These are phyloP conservation scores for Sinotaia quadrata DNA, from an alignment of 2,888 invertebrate genomes.

Conservation along the genomic window DNA sequence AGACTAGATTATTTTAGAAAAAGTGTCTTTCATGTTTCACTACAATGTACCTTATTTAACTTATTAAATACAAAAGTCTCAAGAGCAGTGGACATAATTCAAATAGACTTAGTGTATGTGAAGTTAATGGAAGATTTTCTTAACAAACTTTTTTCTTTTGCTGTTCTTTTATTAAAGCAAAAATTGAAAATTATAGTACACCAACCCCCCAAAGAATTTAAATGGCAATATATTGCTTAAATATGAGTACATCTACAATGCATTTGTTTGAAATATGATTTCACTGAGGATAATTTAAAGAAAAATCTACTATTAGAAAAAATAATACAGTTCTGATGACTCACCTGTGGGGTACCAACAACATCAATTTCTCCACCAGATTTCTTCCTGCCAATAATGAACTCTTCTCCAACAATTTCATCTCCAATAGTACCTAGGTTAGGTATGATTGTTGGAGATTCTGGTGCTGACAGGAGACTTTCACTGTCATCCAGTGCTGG, in stretches of 20 bases:
- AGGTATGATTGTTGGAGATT: slow-evolving; percentile 14
- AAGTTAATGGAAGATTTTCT: too few species aligned
- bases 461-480: slow-evolving; percentile 6
- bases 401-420: slow-evolving; percentile 20
- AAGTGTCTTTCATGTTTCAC: too few species aligned
- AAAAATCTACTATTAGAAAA: too few species aligned
- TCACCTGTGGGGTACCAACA: slow-evolving; percentile 25
- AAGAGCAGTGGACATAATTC: too few species aligned
- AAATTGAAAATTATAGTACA: background rate
- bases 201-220: background rate
- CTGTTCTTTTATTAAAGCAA: too few species aligned
- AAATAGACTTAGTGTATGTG: too few species aligned
- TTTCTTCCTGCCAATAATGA: background rate
- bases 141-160: too few species aligned
- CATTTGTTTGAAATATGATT: too few species aligned
- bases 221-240: background rate
- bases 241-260: background rate
- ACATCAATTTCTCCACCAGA: slow-evolving; percentile 18
- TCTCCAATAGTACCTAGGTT: slow-evolving; percentile 27
- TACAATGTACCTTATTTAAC: too few species aligned
- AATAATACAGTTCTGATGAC: background rate
- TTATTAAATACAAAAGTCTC: too few species aligned
- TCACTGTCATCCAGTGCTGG: slow-evolving; percentile 1
- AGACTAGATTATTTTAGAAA: too few species aligned
- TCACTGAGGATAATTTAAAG: too few species aligned